These are phyloP conservation scores for Yponomeuta evonymella DNA, from an alignment of 2,888 invertebrate species.

Conservation along the genomic window DNA sequence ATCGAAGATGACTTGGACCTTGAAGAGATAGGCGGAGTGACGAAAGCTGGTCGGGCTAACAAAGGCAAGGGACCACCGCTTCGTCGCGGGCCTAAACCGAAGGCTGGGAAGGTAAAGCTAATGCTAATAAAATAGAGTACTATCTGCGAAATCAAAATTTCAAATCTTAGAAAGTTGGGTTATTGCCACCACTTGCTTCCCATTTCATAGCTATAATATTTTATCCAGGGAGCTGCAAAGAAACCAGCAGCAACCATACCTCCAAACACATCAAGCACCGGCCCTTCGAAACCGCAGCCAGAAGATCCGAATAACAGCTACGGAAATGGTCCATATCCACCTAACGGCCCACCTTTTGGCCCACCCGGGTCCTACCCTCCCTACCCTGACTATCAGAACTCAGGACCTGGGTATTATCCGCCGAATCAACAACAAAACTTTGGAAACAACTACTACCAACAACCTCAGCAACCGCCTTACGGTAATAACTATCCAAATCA, in stretches of 20 bases:
- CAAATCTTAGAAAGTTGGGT: no score
- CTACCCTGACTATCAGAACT: conserved; percentile 59
- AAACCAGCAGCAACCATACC: conserved; percentile 72
- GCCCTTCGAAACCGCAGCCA: conserved; percentile 31
- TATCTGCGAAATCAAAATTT: no score
- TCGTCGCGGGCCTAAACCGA: conserved; percentile 39
- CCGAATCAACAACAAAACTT: conserved; percentile 68
- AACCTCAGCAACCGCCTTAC: conserved; percentile 43
- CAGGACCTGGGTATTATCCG: conserved; percentile 58
- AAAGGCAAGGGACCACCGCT: conserved; percentile 37
- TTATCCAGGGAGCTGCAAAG: conserved; percentile 53
- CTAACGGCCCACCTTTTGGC: conserved; percentile 55
- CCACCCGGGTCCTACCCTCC: conserved; percentile 57
- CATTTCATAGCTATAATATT: not conserved
- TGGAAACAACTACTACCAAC: conserved; percentile 59
- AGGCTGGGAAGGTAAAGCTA: conserved; percentile 27
- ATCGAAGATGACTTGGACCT: conserved; percentile 85
- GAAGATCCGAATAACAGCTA: conserved; percentile 38
- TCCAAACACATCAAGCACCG: conserved; percentile 53
- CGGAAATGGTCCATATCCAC: conserved; percentile 44
- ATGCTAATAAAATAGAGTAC: not conserved
- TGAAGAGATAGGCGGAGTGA: conserved; percentile 82
- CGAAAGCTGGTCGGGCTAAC: conserved; percentile 55
- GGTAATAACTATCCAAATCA: conserved; percentile 63
- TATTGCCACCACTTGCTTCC: no score